phyloP scores from a whole-genome alignment of 1,140 invertebrate genomes.

The Apis dorsata region DNA sequence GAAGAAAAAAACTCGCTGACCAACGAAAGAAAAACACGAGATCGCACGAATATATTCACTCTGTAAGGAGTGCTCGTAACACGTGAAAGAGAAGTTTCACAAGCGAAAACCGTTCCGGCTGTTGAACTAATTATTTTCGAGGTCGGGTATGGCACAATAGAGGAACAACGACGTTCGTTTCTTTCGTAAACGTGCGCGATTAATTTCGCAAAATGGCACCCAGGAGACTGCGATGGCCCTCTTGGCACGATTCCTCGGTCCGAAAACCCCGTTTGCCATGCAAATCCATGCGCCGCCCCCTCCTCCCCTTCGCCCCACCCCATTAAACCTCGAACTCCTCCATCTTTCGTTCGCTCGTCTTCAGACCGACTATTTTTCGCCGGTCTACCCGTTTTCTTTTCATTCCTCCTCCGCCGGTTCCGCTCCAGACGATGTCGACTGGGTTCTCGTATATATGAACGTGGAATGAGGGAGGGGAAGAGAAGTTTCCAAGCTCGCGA shows the following conservation, averaged over 20 bases:
- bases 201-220: constrained; percentile 70
- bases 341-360: background rate
- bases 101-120: background rate
- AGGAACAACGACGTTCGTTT: constrained; percentile 50
- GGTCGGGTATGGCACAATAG: constrained; percentile 45
- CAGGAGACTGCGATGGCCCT: constrained; percentile 60
- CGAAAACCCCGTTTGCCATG: constrained; percentile 67
- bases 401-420: background rate
- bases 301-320: constrained; percentile 23
- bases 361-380: background rate
- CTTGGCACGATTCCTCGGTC: constrained; percentile 53
- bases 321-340: constrained; percentile 61
- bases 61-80: background rate
- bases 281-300: constrained; percentile 65
- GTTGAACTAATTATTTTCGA: constrained; percentile 63
- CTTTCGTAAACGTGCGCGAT: constrained; percentile 66
- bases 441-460: background rate
- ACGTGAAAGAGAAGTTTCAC: constrained; percentile 19
- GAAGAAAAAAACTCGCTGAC: too few species aligned
- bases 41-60: too few species aligned
- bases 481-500: background rate
- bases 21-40: too few species aligned
- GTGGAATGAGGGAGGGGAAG: background rate
- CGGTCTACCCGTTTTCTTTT: constrained; percentile 12
- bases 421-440: background rate